Evolutionary conservation across 2,888 invertebrate species (phyloP), one percentile per base, ranked within the genome.

Genomic region (Acronicta aceris): DNA sequence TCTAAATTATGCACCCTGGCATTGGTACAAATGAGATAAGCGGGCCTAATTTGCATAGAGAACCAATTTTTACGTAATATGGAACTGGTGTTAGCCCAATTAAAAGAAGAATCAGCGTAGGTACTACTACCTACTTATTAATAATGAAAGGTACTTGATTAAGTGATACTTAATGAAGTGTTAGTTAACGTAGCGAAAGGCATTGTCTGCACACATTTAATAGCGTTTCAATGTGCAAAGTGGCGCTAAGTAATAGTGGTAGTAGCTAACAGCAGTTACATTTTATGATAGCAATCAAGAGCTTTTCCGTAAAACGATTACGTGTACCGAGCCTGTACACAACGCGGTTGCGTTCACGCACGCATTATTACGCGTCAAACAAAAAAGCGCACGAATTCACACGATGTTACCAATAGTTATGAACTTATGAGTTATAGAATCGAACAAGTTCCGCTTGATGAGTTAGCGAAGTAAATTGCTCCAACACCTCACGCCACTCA

Each of bases 311-410:
- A 49, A 53, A 57, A 49, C 46, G 53, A 58, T 70, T 70, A 73
- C 74, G 70, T 58, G 25, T 30, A 42, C 7, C 41, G 43, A 53
- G 70, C 15, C 53, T 56, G 38, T 43, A 46, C 38, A 48, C 40
- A 61, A 43, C 33, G 30, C n/a, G 45, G 50, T 60, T 71, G 76
- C 71, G 63, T 64, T 61, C 53, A 53, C 63, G 66, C 66, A 62
- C 51, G 38, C 57, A n/a, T 66, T 63, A 67, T 65, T 65, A 71
- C 59, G 58, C 51, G 9, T 17, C 58, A 47, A 65, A 61, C 60
- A 69, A 73, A 78, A 76, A 78, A 71, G 53, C 68, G 59, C 59
- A 69, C 64, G 51, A 64, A 70, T 74, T 79, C 76, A 77, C 79
- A 76, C 77, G 71, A 59, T 70, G 58, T 75, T 74, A 70, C 71